phyloP scores from a whole-genome alignment of 1,140 invertebrate species.

The Theocolax elegans region DNA sequence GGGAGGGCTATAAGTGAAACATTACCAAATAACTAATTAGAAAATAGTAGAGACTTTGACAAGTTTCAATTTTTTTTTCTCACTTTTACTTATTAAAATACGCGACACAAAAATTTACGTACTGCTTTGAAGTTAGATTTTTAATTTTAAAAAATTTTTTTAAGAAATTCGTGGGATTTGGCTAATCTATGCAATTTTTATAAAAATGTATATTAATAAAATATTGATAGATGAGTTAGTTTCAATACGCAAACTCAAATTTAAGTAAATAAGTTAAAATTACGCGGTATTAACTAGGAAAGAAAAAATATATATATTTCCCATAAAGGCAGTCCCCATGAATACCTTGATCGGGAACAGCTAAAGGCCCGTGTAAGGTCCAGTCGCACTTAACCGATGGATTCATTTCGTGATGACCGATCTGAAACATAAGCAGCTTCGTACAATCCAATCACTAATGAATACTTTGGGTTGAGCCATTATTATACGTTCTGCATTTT shows the following conservation, averaged over 20 bases:
- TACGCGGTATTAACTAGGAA: constrained; percentile 29
- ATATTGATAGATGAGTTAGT: no score
- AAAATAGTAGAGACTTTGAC: constrained; percentile 47
- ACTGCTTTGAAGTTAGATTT: constrained; percentile 11
- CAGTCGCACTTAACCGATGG: constrained; percentile 61
- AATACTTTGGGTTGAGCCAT: constrained; percentile 23
- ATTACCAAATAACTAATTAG: constrained; percentile 68
- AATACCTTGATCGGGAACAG: constrained; percentile 68
- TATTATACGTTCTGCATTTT: no score
- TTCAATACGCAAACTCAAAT: no score
- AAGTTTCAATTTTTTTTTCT: constrained; percentile 48
- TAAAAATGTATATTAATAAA: no score
- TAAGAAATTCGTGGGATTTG: constrained; percentile 36
- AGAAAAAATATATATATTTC: constrained; percentile 59
- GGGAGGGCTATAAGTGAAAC: constrained; percentile 69
- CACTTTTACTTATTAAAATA: constrained; percentile 45
- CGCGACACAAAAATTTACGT: no score
- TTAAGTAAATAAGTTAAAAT: not conserved
- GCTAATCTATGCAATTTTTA: no score
- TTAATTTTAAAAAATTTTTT: constrained; percentile 24
- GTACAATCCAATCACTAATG: constrained; percentile 59
- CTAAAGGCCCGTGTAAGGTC: constrained; percentile 62
- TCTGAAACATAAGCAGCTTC: constrained; percentile 69
- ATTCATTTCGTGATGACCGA: constrained; percentile 62
- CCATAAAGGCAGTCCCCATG: constrained; percentile 66